Evolutionary conservation across 1,140 invertebrate species (phyloP).

Genomic region (Chionoecetes opilio): DNA sequence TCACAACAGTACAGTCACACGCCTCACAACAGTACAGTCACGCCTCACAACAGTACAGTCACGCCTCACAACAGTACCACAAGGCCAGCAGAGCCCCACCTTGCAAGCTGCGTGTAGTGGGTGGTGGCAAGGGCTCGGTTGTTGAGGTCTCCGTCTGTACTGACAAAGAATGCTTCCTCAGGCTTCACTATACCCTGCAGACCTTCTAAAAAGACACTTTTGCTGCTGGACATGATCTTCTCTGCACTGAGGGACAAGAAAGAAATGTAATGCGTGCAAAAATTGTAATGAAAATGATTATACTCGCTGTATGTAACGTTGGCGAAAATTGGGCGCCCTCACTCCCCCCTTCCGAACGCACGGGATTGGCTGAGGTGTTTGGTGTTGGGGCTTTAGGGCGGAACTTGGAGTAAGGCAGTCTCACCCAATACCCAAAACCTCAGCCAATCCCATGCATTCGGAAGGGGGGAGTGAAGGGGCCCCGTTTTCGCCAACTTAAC

Average conservation of each 20-base stretch:
- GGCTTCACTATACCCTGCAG: conserved; percentile 76
- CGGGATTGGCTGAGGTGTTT: too few species aligned
- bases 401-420: too few species aligned
- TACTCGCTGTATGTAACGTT: not conserved
- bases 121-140: conserved; percentile 83
- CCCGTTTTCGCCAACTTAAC: too few species aligned
- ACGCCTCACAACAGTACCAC: not conserved
- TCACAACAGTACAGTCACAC: too few species aligned
- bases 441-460: too few species aligned
- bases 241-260: conserved; percentile 47
- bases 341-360: too few species aligned
- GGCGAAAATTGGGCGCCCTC: too few species aligned
- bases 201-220: conserved; percentile 64
- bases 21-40: too few species aligned
- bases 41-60: too few species aligned
- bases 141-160: conserved; percentile 82
- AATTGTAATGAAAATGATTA: not conserved
- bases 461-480: too few species aligned
- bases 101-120: conserved; percentile 83
- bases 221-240: conserved; percentile 51
- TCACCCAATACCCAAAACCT: too few species aligned
- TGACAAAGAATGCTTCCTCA: conserved; percentile 83
- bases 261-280: not conserved
- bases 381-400: too few species aligned
- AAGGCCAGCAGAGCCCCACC: conserved; percentile 77